Evolutionary conservation across 2,888 invertebrate genomes (phyloP), one percentile per base, ranked within the genome.

Genomic region (Calliopum simillimum): DNA sequence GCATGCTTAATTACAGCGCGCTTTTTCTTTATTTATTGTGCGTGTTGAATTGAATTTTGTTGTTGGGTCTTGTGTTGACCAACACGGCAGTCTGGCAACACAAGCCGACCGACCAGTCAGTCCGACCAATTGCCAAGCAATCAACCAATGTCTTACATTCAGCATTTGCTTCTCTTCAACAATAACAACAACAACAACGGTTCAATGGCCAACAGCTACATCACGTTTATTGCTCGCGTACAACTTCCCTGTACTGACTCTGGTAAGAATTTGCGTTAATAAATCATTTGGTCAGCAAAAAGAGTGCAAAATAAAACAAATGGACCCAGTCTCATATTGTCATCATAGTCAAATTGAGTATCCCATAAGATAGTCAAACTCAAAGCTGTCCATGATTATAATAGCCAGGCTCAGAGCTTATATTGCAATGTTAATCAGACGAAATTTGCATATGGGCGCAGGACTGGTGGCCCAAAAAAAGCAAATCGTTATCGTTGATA

Each of bases 1-100:
- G 65, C 55, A 65, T 53, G 71, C 71, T 69, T 71, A 71, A 71
- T 71, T 71, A 71, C 65, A 46, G 65, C 44, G 19, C 16, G 19
- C 53, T 66, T 11, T 56, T 21, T 25, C 19, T 33, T 21, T 47
- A 53, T 69, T 72, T 69, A 65, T 68, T 70, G 69, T 72, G 72
- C 72, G 72, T 72, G 64, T 21, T 61, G 67, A 69, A 72, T 69
- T 66, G 63, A 59, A 33, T 33, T n/a, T n/a, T n/a, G 16, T 51
- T 25, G 53, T 55, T 44, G 58, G 6, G 16, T 16, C 19, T 49
- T 23, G 16, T 53, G 12, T 14, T 14, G 59, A 53, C 59, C 23
- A 25, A 46, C 53, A 63, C 43, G 44, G 44, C 47, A 64, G 14
- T 33, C 59, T 59, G 23, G 41, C 47, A 59, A 44, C 21, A n/a